phyloP scores from a whole-genome alignment of 2,888 invertebrate genomes.

The Zygaena filipendulae region DNA sequence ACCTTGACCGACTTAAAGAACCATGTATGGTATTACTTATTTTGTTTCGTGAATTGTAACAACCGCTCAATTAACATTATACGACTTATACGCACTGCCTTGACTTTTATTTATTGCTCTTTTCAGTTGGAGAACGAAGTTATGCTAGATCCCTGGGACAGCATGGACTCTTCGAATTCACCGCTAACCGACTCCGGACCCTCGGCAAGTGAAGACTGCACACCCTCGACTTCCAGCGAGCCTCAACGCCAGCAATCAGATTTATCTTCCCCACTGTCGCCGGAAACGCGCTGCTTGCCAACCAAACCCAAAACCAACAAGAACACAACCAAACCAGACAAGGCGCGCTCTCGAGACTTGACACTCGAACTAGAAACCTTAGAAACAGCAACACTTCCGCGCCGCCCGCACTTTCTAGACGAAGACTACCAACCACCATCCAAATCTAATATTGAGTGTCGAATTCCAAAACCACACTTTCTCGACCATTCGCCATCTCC shows the following conservation, averaged over 20 bases:
- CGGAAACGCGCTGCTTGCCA: slow-evolving; percentile 42
- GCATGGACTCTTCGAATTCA: slow-evolving; percentile 65
- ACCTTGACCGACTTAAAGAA: too few species aligned
- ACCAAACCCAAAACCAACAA: slow-evolving; percentile 33
- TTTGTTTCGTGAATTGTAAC: too few species aligned
- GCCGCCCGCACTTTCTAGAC: slow-evolving; percentile 71
- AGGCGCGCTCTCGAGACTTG: slow-evolving; percentile 51
- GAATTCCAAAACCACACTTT: slow-evolving; percentile 64
- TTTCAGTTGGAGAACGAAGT: slow-evolving; percentile 70
- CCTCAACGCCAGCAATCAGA: slow-evolving; percentile 33
- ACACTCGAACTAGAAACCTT: slow-evolving; percentile 49
- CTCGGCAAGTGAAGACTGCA: slow-evolving; percentile 61
- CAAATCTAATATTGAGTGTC: slow-evolving; percentile 58
- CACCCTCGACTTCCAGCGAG: slow-evolving; percentile 56
- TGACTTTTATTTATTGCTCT: too few species aligned
- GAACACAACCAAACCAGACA: slow-evolving; percentile 36
- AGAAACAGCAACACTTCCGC: slow-evolving; percentile 42
- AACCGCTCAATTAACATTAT: too few species aligned
- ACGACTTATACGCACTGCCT: too few species aligned
- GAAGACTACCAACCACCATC: slow-evolving; percentile 71
- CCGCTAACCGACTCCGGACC: slow-evolving; percentile 63
- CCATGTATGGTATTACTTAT: too few species aligned
- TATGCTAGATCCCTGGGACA: slow-evolving; percentile 67
- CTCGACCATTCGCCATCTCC: slow-evolving; percentile 63
- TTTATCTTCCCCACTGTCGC: slow-evolving; percentile 34